These are phyloP conservation scores for Drosophila prosaltans DNA, from an alignment of 1,140 invertebrate genomes.

Conservation along the genomic window DNA sequence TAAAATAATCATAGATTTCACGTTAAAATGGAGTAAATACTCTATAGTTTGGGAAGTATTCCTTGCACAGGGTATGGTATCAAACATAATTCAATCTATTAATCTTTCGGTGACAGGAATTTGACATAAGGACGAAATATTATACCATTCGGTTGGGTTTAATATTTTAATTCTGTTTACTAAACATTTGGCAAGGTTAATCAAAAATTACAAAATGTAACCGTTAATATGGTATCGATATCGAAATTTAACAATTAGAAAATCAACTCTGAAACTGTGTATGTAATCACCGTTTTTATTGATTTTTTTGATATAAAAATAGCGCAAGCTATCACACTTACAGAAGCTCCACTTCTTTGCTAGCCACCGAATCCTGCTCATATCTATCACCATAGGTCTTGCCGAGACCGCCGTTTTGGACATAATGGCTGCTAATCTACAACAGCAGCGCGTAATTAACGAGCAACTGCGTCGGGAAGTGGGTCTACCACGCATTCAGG, in stretches of 20 bases:
- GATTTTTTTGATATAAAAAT: slow-evolving; percentile 13
- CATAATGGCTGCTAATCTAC: slow-evolving; percentile 94
- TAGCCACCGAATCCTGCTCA: slow-evolving; percentile 17
- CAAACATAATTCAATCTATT: too few relatives aligned
- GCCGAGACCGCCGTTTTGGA: slow-evolving; percentile 93
- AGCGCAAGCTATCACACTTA: slow-evolving; percentile 2
- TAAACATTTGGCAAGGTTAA: too few relatives aligned
- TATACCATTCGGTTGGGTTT: too few relatives aligned
- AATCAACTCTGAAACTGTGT: neutral
- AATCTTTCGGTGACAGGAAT: too few relatives aligned
- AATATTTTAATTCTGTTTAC: too few relatives aligned
- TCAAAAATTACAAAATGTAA: too few relatives aligned
- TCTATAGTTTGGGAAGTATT: too few relatives aligned
- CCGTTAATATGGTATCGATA: too few relatives aligned
- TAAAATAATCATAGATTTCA: too few relatives aligned
- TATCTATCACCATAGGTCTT: slow-evolving; percentile 87
- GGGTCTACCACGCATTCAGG: slow-evolving; percentile 92
- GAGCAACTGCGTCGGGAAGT: slow-evolving; percentile 97
- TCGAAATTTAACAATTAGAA: neutral
- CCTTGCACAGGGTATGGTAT: too few relatives aligned
- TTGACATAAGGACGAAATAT: too few relatives aligned
- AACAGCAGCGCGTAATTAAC: slow-evolving; percentile 95
- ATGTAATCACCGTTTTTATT: slow-evolving; percentile 3
- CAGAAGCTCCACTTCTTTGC: slow-evolving; percentile 10
- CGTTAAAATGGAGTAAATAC: too few relatives aligned